phyloP scores from a whole-genome alignment of 2,888 invertebrate species.

The Ennomos fuscantarius region DNA sequence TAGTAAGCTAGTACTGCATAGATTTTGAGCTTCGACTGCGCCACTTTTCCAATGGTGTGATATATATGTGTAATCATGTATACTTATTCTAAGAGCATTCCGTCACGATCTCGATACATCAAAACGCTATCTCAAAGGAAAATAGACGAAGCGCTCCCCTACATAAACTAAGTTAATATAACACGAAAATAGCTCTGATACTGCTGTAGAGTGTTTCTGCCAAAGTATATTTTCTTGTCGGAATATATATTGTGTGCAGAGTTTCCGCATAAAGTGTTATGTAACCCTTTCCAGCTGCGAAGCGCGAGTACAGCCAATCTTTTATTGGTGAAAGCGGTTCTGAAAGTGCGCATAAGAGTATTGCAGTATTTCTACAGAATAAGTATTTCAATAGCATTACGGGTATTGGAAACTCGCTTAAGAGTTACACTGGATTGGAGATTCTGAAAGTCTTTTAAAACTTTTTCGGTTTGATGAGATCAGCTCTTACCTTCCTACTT shows the following conservation, averaged over 20 bases:
- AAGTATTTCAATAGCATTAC: constrained; percentile 12
- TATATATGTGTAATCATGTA: constrained; percentile 7
- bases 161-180: constrained; percentile 38
- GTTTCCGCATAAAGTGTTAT: constrained; percentile 31
- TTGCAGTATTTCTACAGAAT: constrained; percentile 20
- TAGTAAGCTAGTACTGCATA: too few relatives aligned
- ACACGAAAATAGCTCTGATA: constrained; percentile 28
- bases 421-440: background rate
- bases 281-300: constrained; percentile 31
- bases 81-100: constrained; percentile 40
- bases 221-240: constrained; percentile 34
- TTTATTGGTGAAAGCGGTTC: constrained; percentile 30
- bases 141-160: constrained; percentile 35
- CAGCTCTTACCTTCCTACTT: too few relatives aligned
- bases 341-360: constrained; percentile 29
- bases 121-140: constrained; percentile 39
- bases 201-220: constrained; percentile 27
- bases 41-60: background rate
- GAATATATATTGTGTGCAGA: constrained; percentile 28
- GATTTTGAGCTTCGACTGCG: too few relatives aligned
- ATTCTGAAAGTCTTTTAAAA: background rate
- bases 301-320: constrained; percentile 27
- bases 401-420: constrained; percentile 10
- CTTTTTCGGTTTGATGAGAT: background rate
- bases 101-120: constrained; percentile 38